phyloP scores from a whole-genome alignment of 2,888 invertebrate species.

The Drepanosiphum platanoidis region DNA sequence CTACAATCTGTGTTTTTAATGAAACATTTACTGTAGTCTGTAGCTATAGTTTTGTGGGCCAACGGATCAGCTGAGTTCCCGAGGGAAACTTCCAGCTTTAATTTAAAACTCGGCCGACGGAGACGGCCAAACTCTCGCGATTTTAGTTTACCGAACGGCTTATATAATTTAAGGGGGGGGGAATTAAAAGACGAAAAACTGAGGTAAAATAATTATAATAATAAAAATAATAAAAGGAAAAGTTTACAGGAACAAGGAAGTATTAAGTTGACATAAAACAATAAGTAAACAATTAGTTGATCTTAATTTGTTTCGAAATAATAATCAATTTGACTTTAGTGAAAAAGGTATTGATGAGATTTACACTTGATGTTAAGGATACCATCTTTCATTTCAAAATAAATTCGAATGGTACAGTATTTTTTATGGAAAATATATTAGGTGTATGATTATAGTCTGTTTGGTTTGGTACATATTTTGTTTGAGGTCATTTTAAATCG shows the following conservation, averaged over 20 bases:
- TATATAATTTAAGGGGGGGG: background rate
- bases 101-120: constrained; percentile 47
- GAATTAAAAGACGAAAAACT: constrained; percentile 11
- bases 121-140: constrained; percentile 5
- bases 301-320: background rate
- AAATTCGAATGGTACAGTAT: too few relatives aligned
- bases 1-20: background rate
- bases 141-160: constrained; percentile 29
- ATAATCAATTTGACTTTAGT: too few relatives aligned
- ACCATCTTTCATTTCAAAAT: too few relatives aligned
- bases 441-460: too few relatives aligned
- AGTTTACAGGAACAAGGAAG: background rate
- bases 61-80: constrained; percentile 19
- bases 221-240: background rate
- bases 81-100: constrained; percentile 38
- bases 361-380: too few relatives aligned
- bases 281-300: background rate
- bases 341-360: too few relatives aligned
- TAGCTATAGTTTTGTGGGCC: background rate
- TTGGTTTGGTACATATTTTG: too few relatives aligned
- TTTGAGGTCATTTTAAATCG: too few relatives aligned
- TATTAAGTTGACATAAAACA: constrained; percentile 9
- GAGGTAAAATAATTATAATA: background rate
- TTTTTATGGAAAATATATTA: too few relatives aligned
- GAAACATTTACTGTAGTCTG: constrained; percentile 2